Conservation (phyloP, 2,888 invertebrate genomes). For the Drepana falcataria region DNA sequence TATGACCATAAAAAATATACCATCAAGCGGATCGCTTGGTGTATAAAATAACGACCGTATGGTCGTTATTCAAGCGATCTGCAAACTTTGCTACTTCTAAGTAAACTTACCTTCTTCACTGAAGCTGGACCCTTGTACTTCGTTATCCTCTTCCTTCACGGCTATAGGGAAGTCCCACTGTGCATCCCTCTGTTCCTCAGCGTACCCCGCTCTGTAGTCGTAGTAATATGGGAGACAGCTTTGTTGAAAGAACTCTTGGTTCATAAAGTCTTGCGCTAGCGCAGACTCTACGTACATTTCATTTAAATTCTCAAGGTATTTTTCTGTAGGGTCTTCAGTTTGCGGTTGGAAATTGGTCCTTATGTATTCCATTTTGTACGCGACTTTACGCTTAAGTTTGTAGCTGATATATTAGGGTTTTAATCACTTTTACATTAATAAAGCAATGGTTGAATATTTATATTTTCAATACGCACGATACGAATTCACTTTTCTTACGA, state of each 20-base stretch:
- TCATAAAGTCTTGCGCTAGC: slow-evolving; percentile 12
- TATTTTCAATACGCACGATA: too few species aligned
- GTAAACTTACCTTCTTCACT: slow-evolving; percentile 47
- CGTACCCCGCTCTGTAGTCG: slow-evolving; percentile 28
- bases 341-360: slow-evolving; percentile 34
- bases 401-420: too few species aligned
- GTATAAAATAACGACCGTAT: too few species aligned
- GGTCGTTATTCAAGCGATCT: too few species aligned
- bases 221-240: slow-evolving; percentile 50
- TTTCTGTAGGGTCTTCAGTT: slow-evolving; percentile 21
- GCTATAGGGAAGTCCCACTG: slow-evolving; percentile 38
- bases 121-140: slow-evolving; percentile 21
- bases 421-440: too few species aligned
- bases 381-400: not conserved
- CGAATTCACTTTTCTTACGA: too few species aligned
- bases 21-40: too few species aligned
- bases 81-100: slow-evolving; percentile 3
- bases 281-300: slow-evolving; percentile 4
- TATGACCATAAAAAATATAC: too few species aligned
- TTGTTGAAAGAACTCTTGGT: slow-evolving; percentile 27
- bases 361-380: slow-evolving; percentile 19
- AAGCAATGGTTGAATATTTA: too few species aligned
- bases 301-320: slow-evolving; percentile 15
- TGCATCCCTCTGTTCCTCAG: slow-evolving; percentile 12
- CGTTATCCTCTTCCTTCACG: slow-evolving; percentile 50